Percentiles rank a stretch among this genome's conserved stretches.
Conservation (phyloP, 2,888 invertebrate genomes). For the Mactromeris polynyma region DNA sequence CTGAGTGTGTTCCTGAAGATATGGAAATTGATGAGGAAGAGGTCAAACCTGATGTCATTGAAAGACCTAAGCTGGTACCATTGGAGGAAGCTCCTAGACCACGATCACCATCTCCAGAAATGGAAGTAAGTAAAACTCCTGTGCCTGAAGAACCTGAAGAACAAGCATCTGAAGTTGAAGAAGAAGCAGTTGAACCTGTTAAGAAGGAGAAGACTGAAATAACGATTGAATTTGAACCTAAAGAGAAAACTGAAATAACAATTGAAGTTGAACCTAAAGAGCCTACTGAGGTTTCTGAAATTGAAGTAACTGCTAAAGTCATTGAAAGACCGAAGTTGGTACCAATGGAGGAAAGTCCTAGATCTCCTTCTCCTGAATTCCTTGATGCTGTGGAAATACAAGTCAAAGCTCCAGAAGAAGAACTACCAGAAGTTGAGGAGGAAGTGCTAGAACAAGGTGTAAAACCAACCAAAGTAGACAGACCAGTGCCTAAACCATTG, state of each 20-base stretch:
- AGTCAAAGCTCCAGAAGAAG: conserved; percentile 53
- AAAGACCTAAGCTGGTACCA: conserved; percentile 74
- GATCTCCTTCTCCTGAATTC: conserved; percentile 66
- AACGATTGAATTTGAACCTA: conserved; percentile 28
- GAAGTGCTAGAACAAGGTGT: conserved; percentile 52
- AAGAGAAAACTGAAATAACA: conserved; percentile 26
- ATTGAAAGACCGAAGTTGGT: conserved; percentile 75
- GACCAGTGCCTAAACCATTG: conserved; percentile 54
- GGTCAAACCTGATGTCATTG: conserved; percentile 68
- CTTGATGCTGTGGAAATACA: conserved; percentile 42
- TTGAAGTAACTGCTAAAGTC: conserved; percentile 53
- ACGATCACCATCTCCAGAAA: conserved; percentile 61
- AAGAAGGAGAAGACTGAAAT: conserved; percentile 51
- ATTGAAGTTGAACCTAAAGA: conserved; percentile 41
- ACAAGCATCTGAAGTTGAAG: conserved; percentile 89
- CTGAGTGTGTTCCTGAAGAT: conserved; percentile 70
- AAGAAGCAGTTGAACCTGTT: conserved; percentile 51
- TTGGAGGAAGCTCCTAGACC: conserved; percentile 65
- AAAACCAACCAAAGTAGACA: conserved; percentile 51
- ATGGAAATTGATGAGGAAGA: conserved; percentile 70
- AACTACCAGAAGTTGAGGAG: conserved; percentile 90
- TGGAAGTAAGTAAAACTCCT: conserved; percentile 22
- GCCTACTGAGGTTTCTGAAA: conserved; percentile 60
- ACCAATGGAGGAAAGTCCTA: conserved; percentile 65
- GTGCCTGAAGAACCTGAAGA: conserved; percentile 29